Percentiles rank a stretch among this genome's conserved stretches.
Evolutionary conservation across 2,113 vertebrate species (phyloP).

Genomic region (Saimiri boliviensis): DNA sequence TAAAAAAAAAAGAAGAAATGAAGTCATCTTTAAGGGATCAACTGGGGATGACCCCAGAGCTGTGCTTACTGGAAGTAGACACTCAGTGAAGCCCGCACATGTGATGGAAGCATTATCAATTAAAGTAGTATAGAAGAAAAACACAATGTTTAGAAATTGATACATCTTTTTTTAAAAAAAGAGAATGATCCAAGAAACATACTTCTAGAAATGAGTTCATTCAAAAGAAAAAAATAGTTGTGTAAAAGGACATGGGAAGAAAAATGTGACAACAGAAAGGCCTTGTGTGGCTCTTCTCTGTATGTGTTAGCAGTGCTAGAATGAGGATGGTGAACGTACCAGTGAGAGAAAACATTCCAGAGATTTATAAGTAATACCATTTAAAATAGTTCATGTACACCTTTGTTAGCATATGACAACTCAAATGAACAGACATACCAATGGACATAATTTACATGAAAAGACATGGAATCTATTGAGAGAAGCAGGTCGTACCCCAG

Average conservation of each 20-base stretch:
- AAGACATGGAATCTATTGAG: background rate
- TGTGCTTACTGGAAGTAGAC: background rate
- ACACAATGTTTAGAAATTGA: background rate
- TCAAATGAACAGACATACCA: background rate
- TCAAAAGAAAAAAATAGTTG: background rate
- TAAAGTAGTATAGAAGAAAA: background rate
- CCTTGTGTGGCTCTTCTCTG: background rate
- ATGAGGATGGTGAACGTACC: background rate
- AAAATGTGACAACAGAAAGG: background rate
- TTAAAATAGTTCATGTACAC: background rate
- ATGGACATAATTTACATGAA: background rate
- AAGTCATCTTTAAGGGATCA: background rate
- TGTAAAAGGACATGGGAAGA: background rate
- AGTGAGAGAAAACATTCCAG: background rate
- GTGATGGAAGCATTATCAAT: background rate
- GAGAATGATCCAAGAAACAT: background rate
- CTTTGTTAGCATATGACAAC: background rate
- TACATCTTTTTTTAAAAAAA: background rate
- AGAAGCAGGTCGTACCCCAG: background rate
- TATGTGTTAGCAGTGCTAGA: background rate
- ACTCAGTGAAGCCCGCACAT: rapidly evolving
- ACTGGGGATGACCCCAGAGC: background rate
- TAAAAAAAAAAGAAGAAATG: background rate
- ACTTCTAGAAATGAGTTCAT: background rate
- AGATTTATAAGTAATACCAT: background rate